Percentiles rank a stretch among this genome's conserved stretches.
Conservation (phyloP, 2,888 invertebrate species). For the Amphipyra tragopoginis region DNA sequence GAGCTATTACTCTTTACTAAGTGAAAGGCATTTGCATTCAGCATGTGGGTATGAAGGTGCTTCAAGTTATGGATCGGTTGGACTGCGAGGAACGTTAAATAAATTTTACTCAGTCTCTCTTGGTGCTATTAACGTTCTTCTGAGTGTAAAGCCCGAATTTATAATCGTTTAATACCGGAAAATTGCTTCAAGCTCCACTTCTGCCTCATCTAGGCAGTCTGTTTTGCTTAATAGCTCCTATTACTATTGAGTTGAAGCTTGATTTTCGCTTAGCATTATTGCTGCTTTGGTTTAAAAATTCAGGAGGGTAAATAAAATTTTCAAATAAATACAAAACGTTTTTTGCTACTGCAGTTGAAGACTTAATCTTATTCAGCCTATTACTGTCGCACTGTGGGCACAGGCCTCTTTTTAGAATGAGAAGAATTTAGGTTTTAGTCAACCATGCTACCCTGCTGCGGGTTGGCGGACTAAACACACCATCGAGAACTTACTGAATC, state of each 20-base stretch:
- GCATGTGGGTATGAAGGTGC: constrained; percentile 55
- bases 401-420: too few species aligned
- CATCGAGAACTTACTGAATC: too few species aligned
- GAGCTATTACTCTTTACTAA: constrained; percentile 78
- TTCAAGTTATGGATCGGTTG: constrained; percentile 45
- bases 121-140: constrained; percentile 32
- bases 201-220: constrained; percentile 32
- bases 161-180: constrained; percentile 53
- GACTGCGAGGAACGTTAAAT: constrained; percentile 46
- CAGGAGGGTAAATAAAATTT: neutral
- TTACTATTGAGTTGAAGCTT: constrained; percentile 35
- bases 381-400: too few species aligned
- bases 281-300: too few species aligned
- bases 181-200: constrained; percentile 48
- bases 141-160: constrained; percentile 56
- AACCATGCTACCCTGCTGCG: too few species aligned
- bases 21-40: constrained; percentile 78
- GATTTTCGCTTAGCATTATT: neutral
- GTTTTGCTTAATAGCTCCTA: constrained; percentile 44
- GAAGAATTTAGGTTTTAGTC: too few species aligned
- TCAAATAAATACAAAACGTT: too few species aligned
- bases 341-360: too few species aligned
- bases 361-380: too few species aligned
- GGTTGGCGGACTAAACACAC: too few species aligned
- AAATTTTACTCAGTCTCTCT: constrained; percentile 46